These are phyloP conservation scores for Drosophila sordidapex DNA, from an alignment of 2,888 invertebrate genomes.

Conservation along the genomic window DNA sequence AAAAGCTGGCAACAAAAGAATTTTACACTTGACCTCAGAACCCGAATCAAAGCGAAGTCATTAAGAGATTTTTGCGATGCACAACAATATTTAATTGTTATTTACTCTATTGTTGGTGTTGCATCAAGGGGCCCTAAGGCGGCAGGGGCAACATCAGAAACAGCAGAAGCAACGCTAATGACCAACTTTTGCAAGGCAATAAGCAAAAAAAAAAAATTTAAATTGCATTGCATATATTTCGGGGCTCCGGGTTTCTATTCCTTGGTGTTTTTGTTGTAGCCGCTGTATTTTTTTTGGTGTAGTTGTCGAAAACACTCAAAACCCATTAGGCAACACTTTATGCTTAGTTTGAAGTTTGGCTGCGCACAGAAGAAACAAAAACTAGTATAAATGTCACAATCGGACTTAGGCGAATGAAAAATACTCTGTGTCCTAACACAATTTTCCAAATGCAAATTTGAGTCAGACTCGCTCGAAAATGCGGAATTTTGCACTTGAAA, in stretches of 20 bases:
- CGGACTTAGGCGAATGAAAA: background rate
- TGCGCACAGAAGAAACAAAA: constrained; percentile 45
- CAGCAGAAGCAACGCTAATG: constrained; percentile 69
- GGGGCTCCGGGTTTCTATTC: constrained; percentile 47
- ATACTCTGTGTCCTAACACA: background rate
- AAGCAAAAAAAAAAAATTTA: constrained; percentile 56
- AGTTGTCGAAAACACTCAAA: constrained; percentile 83
- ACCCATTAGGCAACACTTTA: constrained; percentile 83
- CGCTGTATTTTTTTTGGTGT: constrained; percentile 33
- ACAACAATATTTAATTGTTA: constrained; percentile 75
- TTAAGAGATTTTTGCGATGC: constrained; percentile 65
- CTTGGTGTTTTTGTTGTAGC: constrained; percentile 19
- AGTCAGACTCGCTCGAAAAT: background rate
- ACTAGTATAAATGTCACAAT: constrained; percentile 3
- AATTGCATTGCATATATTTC: constrained; percentile 65
- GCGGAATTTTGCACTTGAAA: background rate
- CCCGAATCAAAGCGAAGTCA: constrained; percentile 52
- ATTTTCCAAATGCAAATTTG: background rate
- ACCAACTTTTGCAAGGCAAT: constrained; percentile 68
- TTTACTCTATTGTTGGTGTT: constrained; percentile 51
- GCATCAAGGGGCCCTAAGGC: constrained; percentile 20
- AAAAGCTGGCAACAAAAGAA: constrained; percentile 47
- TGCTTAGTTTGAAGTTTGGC: constrained; percentile 80
- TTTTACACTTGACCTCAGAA: constrained; percentile 70
- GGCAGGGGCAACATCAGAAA: constrained; percentile 24